phyloP scores from a whole-genome alignment of 2,797 vertebrate species.

The Sebastes cheni region DNA sequence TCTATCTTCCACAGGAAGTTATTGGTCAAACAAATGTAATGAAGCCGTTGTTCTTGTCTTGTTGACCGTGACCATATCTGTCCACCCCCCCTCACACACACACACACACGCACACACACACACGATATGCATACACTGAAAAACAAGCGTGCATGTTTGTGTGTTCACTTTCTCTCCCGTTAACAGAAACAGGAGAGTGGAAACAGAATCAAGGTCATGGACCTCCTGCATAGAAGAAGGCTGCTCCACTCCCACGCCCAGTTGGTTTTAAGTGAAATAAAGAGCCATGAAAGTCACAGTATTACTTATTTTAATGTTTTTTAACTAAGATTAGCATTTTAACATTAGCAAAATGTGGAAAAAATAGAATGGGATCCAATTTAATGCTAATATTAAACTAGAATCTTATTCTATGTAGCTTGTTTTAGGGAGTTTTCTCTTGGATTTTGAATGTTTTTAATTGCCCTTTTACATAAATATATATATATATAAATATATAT shows the following conservation, averaged over 20 bases:
- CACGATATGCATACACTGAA: neutral
- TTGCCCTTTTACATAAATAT: too few relatives aligned
- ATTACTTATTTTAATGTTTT: neutral
- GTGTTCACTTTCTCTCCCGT: slow-evolving; percentile 27
- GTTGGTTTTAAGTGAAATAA: neutral
- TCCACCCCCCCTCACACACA: slow-evolving; percentile 8
- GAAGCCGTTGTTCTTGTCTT: slow-evolving; percentile 63
- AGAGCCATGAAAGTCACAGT: neutral
- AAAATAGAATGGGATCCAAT: neutral
- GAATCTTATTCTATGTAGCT: too few relatives aligned
- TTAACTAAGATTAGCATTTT: neutral
- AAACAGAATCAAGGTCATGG: slow-evolving; percentile 54
- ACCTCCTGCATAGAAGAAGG: slow-evolving; percentile 23
- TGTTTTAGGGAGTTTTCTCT: too few relatives aligned
- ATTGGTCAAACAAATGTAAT: slow-evolving; percentile 76
- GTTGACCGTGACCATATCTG: slow-evolving; percentile 56
- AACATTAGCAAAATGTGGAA: neutral
- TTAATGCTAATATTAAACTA: too few relatives aligned
- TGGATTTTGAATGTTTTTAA: too few relatives aligned
- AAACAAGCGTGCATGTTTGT: neutral
- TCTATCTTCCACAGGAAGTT: slow-evolving; percentile 80
- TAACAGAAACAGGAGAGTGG: slow-evolving; percentile 24
- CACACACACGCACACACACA: slow-evolving; percentile 15
- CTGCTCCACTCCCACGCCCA: slow-evolving; percentile 36
- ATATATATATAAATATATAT: too few relatives aligned